Conservation (phyloP, 2,113 vertebrate genomes). For the Polypterus senegalus region DNA sequence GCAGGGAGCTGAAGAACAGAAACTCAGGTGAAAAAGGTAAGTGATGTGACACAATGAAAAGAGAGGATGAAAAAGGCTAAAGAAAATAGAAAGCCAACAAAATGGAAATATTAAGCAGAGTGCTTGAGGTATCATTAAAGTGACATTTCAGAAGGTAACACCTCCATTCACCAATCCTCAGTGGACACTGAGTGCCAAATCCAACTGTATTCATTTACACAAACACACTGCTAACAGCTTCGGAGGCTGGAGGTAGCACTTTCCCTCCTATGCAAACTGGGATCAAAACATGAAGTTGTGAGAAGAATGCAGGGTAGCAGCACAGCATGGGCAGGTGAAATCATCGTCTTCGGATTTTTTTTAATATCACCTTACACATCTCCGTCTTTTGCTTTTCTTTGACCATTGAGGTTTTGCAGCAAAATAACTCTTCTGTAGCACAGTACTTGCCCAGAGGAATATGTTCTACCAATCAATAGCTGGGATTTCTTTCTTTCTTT, state of each 20-base stretch:
- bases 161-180: neutral
- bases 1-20: neutral
- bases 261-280: neutral
- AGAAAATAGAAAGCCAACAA: too few relatives aligned
- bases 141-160: constrained; percentile 19
- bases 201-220: constrained; percentile 14
- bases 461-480: too few relatives aligned
- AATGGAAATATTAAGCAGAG: neutral
- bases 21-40: constrained; percentile 3
- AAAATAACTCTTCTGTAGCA: too few relatives aligned
- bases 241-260: neutral
- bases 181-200: constrained; percentile 14
- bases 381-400: too few relatives aligned
- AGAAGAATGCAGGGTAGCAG: too few relatives aligned
- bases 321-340: too few relatives aligned
- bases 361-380: too few relatives aligned
- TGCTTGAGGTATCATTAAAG: constrained; percentile 17
- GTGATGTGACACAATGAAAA: constrained; percentile 1
- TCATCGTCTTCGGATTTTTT: too few relatives aligned
- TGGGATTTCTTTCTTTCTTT: too few relatives aligned
- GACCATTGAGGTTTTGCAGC: too few relatives aligned
- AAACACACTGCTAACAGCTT: neutral
- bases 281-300: too few relatives aligned
- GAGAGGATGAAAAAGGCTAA: neutral
- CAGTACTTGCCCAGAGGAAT: too few relatives aligned